Percentiles rank a stretch among this genome's conserved stretches.
Conservation (phyloP, 2,113 vertebrate species). For the Macroglossus sobrinus region DNA sequence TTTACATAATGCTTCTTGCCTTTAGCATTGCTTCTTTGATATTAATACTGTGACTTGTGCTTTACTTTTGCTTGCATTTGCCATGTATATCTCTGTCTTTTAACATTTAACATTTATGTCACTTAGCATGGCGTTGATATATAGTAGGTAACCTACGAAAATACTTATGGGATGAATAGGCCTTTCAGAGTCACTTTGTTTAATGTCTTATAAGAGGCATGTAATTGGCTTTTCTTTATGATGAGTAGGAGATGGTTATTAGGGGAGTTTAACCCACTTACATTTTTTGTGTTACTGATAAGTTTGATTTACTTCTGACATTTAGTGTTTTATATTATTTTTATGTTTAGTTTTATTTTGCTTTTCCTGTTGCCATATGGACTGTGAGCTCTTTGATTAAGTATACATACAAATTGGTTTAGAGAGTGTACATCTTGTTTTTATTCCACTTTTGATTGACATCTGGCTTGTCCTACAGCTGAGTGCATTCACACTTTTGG, state of each 20-base stretch:
- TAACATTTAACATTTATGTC: not conserved
- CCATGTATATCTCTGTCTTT: not conserved
- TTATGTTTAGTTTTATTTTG: conserved; percentile 32
- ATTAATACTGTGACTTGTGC: not conserved
- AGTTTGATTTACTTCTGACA: conserved; percentile 29
- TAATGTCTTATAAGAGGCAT: not conserved
- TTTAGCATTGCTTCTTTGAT: not conserved
- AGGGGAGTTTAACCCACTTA: conserved; percentile 44
- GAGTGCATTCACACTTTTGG: not conserved
- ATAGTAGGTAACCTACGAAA: not conserved
- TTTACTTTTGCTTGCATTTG: not conserved
- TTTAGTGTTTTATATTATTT: conserved; percentile 3
- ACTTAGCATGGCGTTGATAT: not conserved
- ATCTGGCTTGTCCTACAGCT: conserved; percentile 2
- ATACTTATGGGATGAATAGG: not conserved
- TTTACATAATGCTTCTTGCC: not conserved
- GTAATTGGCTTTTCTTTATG: conserved; percentile 21
- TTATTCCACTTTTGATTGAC: conserved; percentile 43
- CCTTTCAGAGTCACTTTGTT: not conserved
- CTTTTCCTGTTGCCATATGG: not conserved
- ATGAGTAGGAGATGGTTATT: not conserved
- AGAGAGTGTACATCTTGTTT: conserved; percentile 22
- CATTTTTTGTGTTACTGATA: conserved; percentile 42
- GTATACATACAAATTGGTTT: conserved; percentile 19
- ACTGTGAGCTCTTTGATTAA: conserved; percentile 31